Base-by-base conservation (phyloP, 2,888 invertebrate genomes). In the Bellardia bayeri region DNA sequence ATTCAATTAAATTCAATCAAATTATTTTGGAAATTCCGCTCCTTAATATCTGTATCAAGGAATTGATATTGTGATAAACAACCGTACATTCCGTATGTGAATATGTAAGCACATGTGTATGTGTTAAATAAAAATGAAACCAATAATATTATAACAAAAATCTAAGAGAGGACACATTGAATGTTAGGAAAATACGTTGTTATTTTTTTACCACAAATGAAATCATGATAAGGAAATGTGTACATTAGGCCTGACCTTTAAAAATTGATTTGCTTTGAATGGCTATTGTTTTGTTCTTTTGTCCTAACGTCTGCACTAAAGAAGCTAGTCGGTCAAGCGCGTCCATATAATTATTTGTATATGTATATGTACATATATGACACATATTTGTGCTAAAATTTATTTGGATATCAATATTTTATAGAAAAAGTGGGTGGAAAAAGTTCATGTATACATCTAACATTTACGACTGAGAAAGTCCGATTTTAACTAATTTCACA, bases 221-320 rank as follows among this genome's bases (percentile, higher is more conserved):
- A 81, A 56, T 82, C 33, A 49, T 71, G 80, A 71, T 71, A 72
- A 72, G 13, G 14, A 78, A 23, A 11, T 13, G 16, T 16, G 13
- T 16, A 30, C 13, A 13, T 37, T 4, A 4, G 37, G 11, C 8
- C 5, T 40, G 40, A 40, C 8, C 40, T 40, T 7, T 7, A 40
- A 40, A 40, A 40, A 8, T 5, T 7, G 40, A 5, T 40, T 40
- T 5, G 8, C 40, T 7, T 40, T 40, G 8, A 40, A 40, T 7
- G 40, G 40, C 40, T 7, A 75, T 49, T 33, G n/a, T n/a, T n/a
- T n/a, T n/a, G n/a, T n/a, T n/a, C n/a, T n/a, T n/a, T n/a, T n/a
- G n/a, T n/a, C n/a, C n/a, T n/a, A n/a, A n/a, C n/a, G n/a, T n/a
- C n/a, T n/a, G n/a, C n/a, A n/a, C n/a, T n/a, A n/a, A n/a, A n/a